Conservation (phyloP, 2,113 vertebrate species). For the Ornithorhynchus anatinus region DNA sequence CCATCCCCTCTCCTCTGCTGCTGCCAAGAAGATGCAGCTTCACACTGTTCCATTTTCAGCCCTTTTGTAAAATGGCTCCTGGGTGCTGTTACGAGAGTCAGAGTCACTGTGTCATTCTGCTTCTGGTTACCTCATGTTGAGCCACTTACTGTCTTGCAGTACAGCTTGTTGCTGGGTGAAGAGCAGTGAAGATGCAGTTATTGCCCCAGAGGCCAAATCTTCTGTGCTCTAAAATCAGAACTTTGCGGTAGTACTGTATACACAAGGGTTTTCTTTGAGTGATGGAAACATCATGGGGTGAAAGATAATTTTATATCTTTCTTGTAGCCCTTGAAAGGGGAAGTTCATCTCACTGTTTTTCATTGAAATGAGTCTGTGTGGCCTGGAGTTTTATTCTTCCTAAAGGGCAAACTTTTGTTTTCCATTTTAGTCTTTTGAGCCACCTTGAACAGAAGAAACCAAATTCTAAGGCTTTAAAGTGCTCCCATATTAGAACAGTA, state of each 20-base stretch:
- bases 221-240: neutral
- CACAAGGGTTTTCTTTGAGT: neutral
- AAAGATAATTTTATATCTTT: slow-evolving; percentile 13
- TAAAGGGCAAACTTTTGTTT: neutral
- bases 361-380: neutral
- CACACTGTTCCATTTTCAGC: slow-evolving; percentile 27
- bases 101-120: neutral
- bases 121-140: neutral
- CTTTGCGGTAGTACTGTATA: neutral
- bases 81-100: slow-evolving; percentile 16
- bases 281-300: neutral
- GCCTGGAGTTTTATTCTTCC: neutral
- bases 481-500: too few relatives aligned
- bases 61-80: slow-evolving; percentile 12
- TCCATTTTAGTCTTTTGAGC: too few relatives aligned
- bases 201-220: slow-evolving; percentile 14
- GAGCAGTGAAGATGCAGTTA: slow-evolving; percentile 9
- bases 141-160: slow-evolving; percentile 25
- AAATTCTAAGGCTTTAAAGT: too few relatives aligned
- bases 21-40: slow-evolving; percentile 34
- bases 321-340: accelerated
- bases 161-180: slow-evolving; percentile 31
- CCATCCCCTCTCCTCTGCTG: too few relatives aligned
- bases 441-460: too few relatives aligned
- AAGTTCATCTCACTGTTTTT: neutral